Evolutionary conservation across 1,140 invertebrate genomes (phyloP).

Genomic region (Lepidurus arcticus): DNA sequence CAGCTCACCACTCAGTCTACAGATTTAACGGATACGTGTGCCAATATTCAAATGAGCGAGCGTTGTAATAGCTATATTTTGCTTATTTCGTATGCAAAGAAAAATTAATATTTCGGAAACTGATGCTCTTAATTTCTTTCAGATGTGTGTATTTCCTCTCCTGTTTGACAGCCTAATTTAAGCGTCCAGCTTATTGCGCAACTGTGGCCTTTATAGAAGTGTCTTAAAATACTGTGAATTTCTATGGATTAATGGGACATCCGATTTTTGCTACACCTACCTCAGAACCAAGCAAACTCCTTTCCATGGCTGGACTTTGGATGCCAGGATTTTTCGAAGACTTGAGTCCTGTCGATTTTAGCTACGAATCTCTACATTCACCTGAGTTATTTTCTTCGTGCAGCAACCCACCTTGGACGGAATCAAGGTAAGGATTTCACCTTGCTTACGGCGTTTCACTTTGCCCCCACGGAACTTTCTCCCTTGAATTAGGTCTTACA

Average conservation of each 20-base stretch:
- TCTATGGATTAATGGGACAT: neutral
- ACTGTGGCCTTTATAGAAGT: neutral
- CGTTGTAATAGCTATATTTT: too few relatives aligned
- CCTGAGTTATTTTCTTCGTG: neutral
- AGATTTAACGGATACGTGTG: too few relatives aligned
- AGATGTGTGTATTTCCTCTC: too few relatives aligned
- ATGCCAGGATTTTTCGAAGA: conserved; percentile 1
- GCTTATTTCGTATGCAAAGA: too few relatives aligned
- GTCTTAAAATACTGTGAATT: neutral
- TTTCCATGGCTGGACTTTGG: conserved; percentile 17
- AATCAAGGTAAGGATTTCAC: neutral
- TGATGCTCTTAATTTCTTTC: too few relatives aligned
- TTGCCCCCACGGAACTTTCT: neutral
- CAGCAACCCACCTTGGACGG: neutral
- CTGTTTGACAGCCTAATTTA: too few relatives aligned
- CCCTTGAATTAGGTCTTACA: neutral
- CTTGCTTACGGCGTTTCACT: neutral
- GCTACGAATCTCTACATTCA: neutral
- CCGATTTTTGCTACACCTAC: neutral
- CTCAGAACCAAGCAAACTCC: neutral
- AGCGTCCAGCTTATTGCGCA: too few relatives aligned
- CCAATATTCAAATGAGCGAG: too few relatives aligned
- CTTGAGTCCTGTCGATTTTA: neutral
- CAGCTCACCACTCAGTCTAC: too few relatives aligned
- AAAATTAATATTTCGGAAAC: too few relatives aligned